These are phyloP conservation scores for Threskiornis aethiopicus DNA, from an alignment of 2,797 vertebrate genomes.

Conservation along the genomic window DNA sequence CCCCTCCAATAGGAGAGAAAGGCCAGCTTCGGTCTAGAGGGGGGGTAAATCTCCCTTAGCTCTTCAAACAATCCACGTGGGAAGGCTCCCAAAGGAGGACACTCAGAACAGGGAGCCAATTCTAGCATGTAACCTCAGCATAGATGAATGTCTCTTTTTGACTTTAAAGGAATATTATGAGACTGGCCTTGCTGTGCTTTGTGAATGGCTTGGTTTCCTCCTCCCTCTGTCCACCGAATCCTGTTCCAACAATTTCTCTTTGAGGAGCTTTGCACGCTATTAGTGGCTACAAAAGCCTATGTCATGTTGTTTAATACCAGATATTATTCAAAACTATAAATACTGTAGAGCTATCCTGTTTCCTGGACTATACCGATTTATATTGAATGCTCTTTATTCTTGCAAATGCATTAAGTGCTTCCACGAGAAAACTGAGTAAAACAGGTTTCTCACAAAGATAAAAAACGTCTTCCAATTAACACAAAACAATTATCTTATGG, in stretches of 20 bases:
- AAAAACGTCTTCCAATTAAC: neutral
- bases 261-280: neutral
- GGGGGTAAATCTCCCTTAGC: neutral
- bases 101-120: neutral
- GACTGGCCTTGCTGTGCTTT: neutral
- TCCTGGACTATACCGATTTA: neutral
- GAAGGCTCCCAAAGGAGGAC: neutral
- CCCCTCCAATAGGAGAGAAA: neutral
- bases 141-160: neutral
- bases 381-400: neutral
- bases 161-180: neutral
- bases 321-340: neutral
- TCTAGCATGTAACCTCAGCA: neutral
- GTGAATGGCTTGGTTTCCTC: neutral
- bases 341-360: neutral
- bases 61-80: neutral
- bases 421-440: neutral
- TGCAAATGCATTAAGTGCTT: neutral
- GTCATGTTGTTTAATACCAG: neutral
- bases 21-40: neutral
- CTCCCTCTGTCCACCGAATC: neutral
- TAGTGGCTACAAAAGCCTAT: neutral
- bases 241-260: neutral
- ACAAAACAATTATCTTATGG: neutral
- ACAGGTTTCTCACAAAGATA: neutral